Base-by-base conservation (phyloP, 2,113 vertebrate genomes). In the Ahaetulla prasina region DNA sequence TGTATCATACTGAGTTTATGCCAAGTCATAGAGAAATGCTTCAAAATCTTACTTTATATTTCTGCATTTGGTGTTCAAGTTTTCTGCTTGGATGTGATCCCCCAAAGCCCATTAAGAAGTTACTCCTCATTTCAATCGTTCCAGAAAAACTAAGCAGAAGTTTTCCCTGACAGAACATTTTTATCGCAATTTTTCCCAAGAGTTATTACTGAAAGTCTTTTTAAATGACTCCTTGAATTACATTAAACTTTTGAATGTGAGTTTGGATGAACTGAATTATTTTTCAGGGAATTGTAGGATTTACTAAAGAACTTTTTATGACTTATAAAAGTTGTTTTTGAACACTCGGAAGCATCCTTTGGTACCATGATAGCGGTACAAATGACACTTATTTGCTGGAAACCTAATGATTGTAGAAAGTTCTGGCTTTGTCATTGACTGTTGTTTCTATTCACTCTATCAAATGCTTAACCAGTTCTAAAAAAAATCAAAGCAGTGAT, bases 1-100 rank as follows among this genome's bases (percentile, higher is more conserved):
- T 60, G 22, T 95, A 55, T 85, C 95, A 93, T 95, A 94, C 27
- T 94, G 94, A 95, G 57, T 89, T 63, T 25, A 92, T 57, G 93
- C 92, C 93, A 94, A 85, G 45, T 50, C 20, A 89, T 90, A 93
- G 16, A 94, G 80, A 93, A 93, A 23, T 68, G 89, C 89, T 95
- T 89, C 87, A 93, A 22, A 94, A 86, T 39, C 84, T 55, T 89
- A 94, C 54, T 93, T 93, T 92, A 87, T 91, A 49, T 80, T 95
- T 39, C 49, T 88, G 50, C 4, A 87, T 23, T 84, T 60, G 60
- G 18, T 11, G 3, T 87, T n/a, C 50, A 95, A 47, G 47, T 86
- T 91, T 50, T 96, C 89, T n/a, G 89, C 54, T 91, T 92, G 85
- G 45, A 84, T 16, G 53, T 57, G 89, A 91, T 35, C 43, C 80